Evolutionary conservation across 1,140 invertebrate species (phyloP), one percentile per base, ranked within the genome.

Genomic region (Palaemon carinicauda): DNA sequence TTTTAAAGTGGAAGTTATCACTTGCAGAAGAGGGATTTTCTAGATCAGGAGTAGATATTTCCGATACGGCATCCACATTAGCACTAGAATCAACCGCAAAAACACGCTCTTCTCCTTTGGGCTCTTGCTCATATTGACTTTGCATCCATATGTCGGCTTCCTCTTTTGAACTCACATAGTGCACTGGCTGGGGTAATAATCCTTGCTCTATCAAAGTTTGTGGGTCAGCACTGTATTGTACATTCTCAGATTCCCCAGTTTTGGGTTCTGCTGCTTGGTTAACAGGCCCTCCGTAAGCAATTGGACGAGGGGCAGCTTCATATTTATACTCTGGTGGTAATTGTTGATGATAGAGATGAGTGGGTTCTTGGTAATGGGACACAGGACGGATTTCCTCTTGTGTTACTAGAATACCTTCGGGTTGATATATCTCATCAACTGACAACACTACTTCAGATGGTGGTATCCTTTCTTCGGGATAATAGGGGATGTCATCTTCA

Each of bases 291-390:
- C 53, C 78, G n/a, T 80, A 80, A 7, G 53, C 71, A 50, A 86
- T 79, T n/a, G 84, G 84, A 14, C 75, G 84, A 24, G 84, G 84
- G 19, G 78, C 77, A 51, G 69, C n/a, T 17, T 56, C 51, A 15
- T 41, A 53, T n/a, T 73, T 27, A 31, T 80, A 80, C 9, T 86
- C 60, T 52, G 84, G 84, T 29, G 84, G 84, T n/a, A 86, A 50
- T 53, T 86, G 84, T 51, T 86, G 77, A 33, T 80, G 84, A 51
- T 33, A 86, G 41, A 86, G 65, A 29, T 79, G 84, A 53, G 84
- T 27, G n/a, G 84, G 52, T 65, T 79, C 83, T 27, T 86, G 83
- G 74, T 86, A 86, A 65, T 86, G 77, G 19, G 75, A 51, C 24
- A 71, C 83, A 21, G 83, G 77, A 4, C 27, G 24, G 17, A 17